Conservation (phyloP, 2,113 vertebrate genomes). For the Cyprichromis sp. region DNA sequence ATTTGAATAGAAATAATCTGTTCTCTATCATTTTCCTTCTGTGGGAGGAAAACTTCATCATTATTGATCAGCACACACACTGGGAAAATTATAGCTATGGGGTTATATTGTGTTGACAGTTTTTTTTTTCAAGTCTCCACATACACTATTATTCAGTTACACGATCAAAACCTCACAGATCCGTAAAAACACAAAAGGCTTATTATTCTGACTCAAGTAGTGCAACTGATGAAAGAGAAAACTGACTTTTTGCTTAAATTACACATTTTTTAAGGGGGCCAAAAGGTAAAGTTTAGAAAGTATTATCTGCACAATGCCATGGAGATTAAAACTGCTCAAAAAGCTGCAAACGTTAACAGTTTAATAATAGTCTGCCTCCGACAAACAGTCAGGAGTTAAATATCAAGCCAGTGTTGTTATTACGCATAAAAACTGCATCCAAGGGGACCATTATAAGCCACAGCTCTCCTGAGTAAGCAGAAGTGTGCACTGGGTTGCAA, state of each 20-base stretch:
- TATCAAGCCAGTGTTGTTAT: slow-evolving; percentile 9
- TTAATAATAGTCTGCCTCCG: background rate
- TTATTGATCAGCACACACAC: slow-evolving; percentile 21
- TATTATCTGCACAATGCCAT: background rate
- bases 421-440: slow-evolving; percentile 17
- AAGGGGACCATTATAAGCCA: slow-evolving; percentile 4
- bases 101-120: slow-evolving; percentile 10
- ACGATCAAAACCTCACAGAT: background rate
- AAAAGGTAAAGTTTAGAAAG: background rate
- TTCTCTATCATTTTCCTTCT: background rate
- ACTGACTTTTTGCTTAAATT: background rate
- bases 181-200: background rate
- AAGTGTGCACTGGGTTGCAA: slow-evolving; percentile 6
- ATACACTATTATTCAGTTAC: background rate
- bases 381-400: background rate
- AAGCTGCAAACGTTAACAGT: background rate
- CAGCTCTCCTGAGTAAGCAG: slow-evolving; percentile 31
- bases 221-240: background rate
- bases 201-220: background rate
- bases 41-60: background rate
- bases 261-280: background rate
- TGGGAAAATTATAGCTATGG: slow-evolving; percentile 26
- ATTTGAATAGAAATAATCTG: background rate
- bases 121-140: background rate
- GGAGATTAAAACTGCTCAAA: background rate